Evolutionary conservation across 2,113 vertebrate species (phyloP).

Genomic region (Pagrus major): DNA sequence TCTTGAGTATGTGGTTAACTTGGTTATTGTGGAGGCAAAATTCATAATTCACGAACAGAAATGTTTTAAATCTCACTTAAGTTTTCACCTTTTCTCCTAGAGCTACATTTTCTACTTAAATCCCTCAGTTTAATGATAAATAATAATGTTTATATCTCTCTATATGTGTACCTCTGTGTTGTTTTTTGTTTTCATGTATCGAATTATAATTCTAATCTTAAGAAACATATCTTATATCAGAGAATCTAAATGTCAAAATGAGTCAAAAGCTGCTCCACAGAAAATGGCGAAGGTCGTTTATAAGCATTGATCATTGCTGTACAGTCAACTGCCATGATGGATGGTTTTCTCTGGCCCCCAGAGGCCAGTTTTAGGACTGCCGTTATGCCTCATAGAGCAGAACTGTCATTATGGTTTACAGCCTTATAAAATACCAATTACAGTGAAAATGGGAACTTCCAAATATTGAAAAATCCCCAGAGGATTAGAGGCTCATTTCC

Average conservation of each 20-base stretch:
- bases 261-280: background rate
- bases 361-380: constrained; percentile 27
- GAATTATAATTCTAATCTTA: too few species aligned
- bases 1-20: too few species aligned
- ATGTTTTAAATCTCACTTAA: too few species aligned
- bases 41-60: too few species aligned
- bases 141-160: too few species aligned
- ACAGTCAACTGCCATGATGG: background rate
- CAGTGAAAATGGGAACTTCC: constrained; percentile 29
- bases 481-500: constrained; percentile 25
- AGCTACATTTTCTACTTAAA: too few species aligned
- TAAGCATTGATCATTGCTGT: background rate
- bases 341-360: constrained; percentile 2
- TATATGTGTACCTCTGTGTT: too few species aligned
- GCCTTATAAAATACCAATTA: constrained; percentile 56
- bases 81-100: too few species aligned
- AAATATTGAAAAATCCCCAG: constrained; percentile 29
- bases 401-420: constrained; percentile 48
- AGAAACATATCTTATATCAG: background rate
- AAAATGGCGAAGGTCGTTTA: constrained; percentile 11
- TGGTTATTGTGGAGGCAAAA: too few species aligned
- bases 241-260: background rate
- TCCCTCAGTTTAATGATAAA: too few species aligned
- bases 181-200: too few species aligned
- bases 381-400: constrained; percentile 42